Conservation (phyloP, 2,888 invertebrate genomes). For the Amiota minor region DNA sequence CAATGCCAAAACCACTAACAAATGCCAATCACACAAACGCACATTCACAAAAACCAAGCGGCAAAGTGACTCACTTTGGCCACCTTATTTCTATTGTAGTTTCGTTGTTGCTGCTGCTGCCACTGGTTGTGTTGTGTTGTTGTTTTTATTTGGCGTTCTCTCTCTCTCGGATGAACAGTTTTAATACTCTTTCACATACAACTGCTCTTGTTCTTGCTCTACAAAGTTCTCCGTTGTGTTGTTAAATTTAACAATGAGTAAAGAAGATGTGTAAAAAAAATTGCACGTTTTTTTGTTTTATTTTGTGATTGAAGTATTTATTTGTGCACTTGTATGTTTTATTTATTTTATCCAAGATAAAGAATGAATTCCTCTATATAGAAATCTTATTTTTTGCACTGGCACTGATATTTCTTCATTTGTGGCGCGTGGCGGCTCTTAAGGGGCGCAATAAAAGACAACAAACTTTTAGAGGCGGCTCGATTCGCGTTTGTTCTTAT, state of each 20-base stretch:
- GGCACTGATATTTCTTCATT: neutral
- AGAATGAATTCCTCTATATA: conserved; percentile 10
- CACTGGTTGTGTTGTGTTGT: neutral
- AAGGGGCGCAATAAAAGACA: too few relatives aligned
- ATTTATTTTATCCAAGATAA: conserved; percentile 10
- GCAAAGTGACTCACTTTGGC: conserved; percentile 21
- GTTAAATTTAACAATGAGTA: conserved; percentile 47
- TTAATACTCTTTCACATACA: too few relatives aligned
- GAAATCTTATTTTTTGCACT: conserved; percentile 20
- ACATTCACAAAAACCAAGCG: neutral
- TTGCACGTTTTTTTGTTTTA: conserved; percentile 19
- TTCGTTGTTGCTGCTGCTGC: neutral
- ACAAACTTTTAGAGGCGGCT: too few relatives aligned
- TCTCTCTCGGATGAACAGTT: neutral
- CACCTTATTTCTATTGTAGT: too few relatives aligned
- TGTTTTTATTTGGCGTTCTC: conserved; percentile 10
- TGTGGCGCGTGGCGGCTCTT: neutral
- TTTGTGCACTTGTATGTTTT: conserved; percentile 14
- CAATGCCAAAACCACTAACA: conserved; percentile 13
- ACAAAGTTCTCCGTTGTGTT: conserved; percentile 18
- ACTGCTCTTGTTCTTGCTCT: too few relatives aligned
- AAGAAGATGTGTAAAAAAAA: conserved; percentile 40
- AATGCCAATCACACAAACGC: neutral
- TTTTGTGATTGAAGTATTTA: conserved; percentile 11
- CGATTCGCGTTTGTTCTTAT: neutral